Evolutionary conservation across 2,113 vertebrate genomes (phyloP).

Genomic region (Mirza zaza): DNA sequence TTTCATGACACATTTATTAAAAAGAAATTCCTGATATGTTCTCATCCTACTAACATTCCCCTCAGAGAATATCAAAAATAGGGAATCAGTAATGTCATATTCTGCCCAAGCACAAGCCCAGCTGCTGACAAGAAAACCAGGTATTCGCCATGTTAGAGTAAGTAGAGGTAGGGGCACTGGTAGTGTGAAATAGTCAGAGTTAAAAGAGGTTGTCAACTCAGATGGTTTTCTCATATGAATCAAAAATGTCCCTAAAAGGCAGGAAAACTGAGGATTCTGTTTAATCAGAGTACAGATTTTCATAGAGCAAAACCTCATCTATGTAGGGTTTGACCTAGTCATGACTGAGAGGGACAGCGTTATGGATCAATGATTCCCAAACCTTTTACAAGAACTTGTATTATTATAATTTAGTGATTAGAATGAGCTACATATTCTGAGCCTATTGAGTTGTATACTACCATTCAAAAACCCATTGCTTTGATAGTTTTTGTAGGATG

Average conservation of each 20-base stretch:
- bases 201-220: background rate
- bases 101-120: background rate
- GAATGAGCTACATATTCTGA: background rate
- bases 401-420: background rate
- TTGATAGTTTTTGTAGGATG: background rate
- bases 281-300: background rate
- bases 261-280: background rate
- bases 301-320: background rate
- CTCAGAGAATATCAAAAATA: constrained; percentile 4
- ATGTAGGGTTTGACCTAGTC: background rate
- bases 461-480: background rate
- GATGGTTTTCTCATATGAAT: background rate
- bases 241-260: background rate
- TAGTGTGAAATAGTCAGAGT: background rate
- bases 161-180: background rate
- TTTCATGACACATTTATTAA: background rate
- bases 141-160: background rate
- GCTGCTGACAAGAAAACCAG: background rate
- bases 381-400: background rate
- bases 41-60: background rate
- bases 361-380: background rate
- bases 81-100: background rate
- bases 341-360: background rate
- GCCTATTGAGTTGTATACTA: background rate
- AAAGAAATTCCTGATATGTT: background rate